These are phyloP conservation scores for Phenganax marumi DNA, from an alignment of 92 coral and sea anemone species.

Conservation along the genomic window DNA sequence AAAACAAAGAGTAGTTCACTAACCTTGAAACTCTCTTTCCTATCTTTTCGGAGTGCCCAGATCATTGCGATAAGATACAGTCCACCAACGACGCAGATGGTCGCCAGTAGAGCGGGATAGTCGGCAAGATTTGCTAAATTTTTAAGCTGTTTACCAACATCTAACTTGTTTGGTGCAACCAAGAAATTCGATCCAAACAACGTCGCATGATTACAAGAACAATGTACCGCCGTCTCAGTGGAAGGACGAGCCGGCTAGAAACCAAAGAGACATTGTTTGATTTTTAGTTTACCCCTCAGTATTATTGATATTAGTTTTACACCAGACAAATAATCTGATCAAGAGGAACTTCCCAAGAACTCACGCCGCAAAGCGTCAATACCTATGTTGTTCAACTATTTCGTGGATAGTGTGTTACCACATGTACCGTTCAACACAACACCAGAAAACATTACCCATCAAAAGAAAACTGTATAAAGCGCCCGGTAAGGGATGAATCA, in stretches of 20 bases:
- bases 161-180: conserved; percentile 81
- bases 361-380: no score
- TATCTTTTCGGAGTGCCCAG: conserved; percentile 83
- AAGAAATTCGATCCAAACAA: conserved; percentile 93
- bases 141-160: conserved; percentile 48
- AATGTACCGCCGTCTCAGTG: conserved; percentile 59
- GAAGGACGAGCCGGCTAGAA: conserved; percentile 72
- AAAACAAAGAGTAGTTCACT: background rate
- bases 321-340: no score
- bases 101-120: conserved; percentile 78
- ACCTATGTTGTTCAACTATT: no score
- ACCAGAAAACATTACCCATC: no score
- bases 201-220: conserved; percentile 85
- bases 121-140: conserved; percentile 55
- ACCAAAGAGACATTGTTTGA: background rate
- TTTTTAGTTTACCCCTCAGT: background rate
- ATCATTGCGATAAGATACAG: conserved; percentile 71
- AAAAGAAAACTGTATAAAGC: no score
- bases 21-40: conserved; percentile 71
- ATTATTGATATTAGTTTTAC: background rate
- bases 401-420: no score
- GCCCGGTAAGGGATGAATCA: no score
- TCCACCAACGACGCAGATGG: conserved; percentile 66
- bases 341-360: no score
- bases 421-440: no score